Percentiles rank a stretch among this genome's conserved stretches.
Evolutionary conservation across 2,797 vertebrate species (phyloP).

Genomic region (Cetoscarus ocellatus): DNA sequence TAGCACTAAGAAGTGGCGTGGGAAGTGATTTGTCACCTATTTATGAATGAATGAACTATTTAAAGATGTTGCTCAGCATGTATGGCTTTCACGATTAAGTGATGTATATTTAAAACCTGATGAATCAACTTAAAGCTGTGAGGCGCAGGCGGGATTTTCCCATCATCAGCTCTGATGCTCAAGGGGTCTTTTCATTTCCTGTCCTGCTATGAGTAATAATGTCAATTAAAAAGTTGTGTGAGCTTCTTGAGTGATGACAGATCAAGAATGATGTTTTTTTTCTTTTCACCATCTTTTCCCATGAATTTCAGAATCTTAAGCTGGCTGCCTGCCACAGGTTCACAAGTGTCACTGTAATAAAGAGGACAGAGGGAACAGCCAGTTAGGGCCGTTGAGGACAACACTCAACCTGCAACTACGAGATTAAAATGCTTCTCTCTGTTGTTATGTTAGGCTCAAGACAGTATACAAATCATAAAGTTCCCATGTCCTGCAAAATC

Average conservation of each 20-base stretch:
- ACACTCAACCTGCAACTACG: neutral
- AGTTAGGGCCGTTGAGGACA: constrained; percentile 30
- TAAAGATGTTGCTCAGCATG: constrained; percentile 7
- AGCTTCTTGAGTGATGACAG: constrained; percentile 4
- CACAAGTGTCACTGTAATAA: constrained; percentile 11
- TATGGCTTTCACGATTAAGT: neutral
- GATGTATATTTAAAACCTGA: constrained; percentile 30
- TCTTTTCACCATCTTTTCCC: neutral
- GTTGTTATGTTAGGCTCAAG: neutral
- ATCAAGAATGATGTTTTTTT: neutral
- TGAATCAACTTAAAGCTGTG: constrained; percentile 30
- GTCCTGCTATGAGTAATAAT: constrained; percentile 7
- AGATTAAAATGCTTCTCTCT: neutral
- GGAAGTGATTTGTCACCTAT: constrained; percentile 51
- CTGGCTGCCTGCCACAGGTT: constrained; percentile 26
- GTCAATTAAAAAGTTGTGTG: neutral
- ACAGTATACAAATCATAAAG: no score
- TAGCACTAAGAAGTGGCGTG: constrained; percentile 33
- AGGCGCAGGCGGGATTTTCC: constrained; percentile 23
- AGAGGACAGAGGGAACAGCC: constrained; percentile 7
- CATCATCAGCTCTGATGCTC: constrained; percentile 2
- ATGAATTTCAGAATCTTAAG: constrained; percentile 3
- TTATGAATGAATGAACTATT: constrained; percentile 59
- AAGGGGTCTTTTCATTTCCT: constrained; percentile 25
- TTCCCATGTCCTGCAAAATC: no score